A percentile compares a stretch with the other conserved stretches of the same genome.
phyloP scores from a whole-genome alignment of 2,113 vertebrate species.

The Plecotus auritus region DNA sequence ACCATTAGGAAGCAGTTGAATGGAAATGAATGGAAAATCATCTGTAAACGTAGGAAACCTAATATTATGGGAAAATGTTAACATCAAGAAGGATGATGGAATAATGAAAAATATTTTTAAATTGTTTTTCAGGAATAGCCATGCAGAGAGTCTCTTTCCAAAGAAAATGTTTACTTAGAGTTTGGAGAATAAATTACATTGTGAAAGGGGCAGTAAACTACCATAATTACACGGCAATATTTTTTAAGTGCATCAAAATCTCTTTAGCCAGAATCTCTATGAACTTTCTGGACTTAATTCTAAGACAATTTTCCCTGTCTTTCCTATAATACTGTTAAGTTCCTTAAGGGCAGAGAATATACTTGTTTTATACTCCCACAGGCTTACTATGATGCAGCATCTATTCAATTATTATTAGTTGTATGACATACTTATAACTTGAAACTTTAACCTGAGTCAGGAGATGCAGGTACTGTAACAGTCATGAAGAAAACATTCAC shows the following conservation, averaged over 20 bases:
- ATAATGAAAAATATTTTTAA: conserved; percentile 20
- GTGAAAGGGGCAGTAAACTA: not conserved
- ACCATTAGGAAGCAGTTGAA: not conserved
- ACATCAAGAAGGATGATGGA: conserved; percentile 34
- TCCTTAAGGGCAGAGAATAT: not conserved
- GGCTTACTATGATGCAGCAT: not conserved
- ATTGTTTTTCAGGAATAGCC: conserved; percentile 6
- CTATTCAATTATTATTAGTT: not conserved
- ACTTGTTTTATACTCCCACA: not conserved
- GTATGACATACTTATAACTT: not conserved
- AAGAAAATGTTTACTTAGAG: not conserved
- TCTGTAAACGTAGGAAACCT: conserved; percentile 15
- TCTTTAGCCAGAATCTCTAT: conserved; percentile 5
- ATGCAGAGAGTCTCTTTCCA: not conserved
- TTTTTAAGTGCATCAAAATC: not conserved
- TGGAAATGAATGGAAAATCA: conserved; percentile 6
- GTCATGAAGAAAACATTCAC: not conserved
- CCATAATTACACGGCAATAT: not conserved
- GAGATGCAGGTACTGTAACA: not conserved
- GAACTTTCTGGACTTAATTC: conserved; percentile 15
- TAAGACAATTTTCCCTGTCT: conserved; percentile 7
- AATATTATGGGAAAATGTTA: conserved; percentile 16
- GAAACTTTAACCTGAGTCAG: not conserved
- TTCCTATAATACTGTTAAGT: not conserved
- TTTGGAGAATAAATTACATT: not conserved